Base-by-base conservation (phyloP, 2,797 vertebrate genomes). In the Melanotaenia pygmaea region DNA sequence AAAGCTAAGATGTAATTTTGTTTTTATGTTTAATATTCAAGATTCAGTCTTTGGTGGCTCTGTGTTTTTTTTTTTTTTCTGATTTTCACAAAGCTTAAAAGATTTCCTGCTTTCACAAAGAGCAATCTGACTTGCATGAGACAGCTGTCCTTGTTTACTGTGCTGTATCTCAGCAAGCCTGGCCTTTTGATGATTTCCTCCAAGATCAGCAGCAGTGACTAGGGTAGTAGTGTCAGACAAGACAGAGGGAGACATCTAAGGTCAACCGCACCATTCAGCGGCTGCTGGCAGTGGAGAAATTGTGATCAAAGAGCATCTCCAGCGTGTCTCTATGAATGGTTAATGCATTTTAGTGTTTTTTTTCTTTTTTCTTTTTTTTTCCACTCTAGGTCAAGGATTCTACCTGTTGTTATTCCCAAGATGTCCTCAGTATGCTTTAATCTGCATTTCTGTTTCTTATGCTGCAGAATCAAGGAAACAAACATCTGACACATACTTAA, bases 221-320 rank as follows among this genome's bases (percentile, higher is more conserved):
- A 62, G 59, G 20, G 77, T 71, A 72, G 82, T 64, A 66, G 57
- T 86, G 67, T 80, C 50, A 51, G 70, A 76, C 72, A 83, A 86
- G 79, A 84, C 68, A 79, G 70, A 74, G 57, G 71, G 50, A 68
- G 84, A 80, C 81, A 82, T 83, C 75, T 72, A 83, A 87, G 85
- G 86, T 92, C 85, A 86, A 66, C 59, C 63, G 9, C 79, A 77
- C 80, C 59, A 10, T 34, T 75, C 71, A 79, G 71, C 30, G 59
- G 35, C 70, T 69, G 67, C 66, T 82, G 72, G 75, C 72, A 67
- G 62, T 0, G 11, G 18, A 66, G 64, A 62, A 80, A 60, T 28
- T 53, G 51, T 81, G 86, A 92, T 93, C 89, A 93, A 93, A 93
- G 89, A 72, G 51, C 73, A 83, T 67, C 75, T 81, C 38, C 20